Base-by-base conservation (phyloP, 2,113 vertebrate species). In the Microtus richardsoni region DNA sequence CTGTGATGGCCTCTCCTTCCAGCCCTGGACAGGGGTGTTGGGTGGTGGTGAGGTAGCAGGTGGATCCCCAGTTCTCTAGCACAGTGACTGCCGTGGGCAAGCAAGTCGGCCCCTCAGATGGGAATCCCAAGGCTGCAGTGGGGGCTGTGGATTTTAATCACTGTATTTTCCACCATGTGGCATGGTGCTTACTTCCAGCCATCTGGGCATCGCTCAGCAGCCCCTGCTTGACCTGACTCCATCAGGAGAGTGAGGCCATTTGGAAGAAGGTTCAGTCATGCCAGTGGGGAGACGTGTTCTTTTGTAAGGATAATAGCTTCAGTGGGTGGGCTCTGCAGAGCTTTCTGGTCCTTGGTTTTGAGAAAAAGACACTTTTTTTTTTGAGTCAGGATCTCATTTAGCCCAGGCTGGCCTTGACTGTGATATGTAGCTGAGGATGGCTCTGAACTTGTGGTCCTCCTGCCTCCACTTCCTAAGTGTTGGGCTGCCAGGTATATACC, bases 51-150 rank as follows among this genome's bases (percentile, higher is more conserved):
- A 10, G 49, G 13, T 6, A 36, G 58, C 8, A 8, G 68, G n/a
- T 0, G 0, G 47, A 26, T 58, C 30, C 13, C 10, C 2, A 47
- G 33, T 16, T 86, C 66, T 24, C 33, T 28, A 14, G 58, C 58
- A n/a, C 62, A 44, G 13, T 5, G 39, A 36, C n/a, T 3, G 33
- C 39, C 0, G 0, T 16, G n/a, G 10, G 7, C 44, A 3, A 54
- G 49, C 2, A 21, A 26, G 77, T 21, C 2, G 11, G 33, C 26
- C 47, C 78, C 60, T 58, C 66, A 68, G 30, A 44, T 1, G 1
- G 30, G 28, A 74, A 74, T 49, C n/a, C 7, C 0, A 2, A 70
- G 28, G 39, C 71, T 75, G 12, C 1, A 19, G 41, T n/a, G 30
- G 78, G 44, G 44, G 68, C 68, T 80, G 10, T n/a, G 58, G 16